phyloP scores from a whole-genome alignment of 2,797 vertebrate species.

The Chrosomus eos region DNA sequence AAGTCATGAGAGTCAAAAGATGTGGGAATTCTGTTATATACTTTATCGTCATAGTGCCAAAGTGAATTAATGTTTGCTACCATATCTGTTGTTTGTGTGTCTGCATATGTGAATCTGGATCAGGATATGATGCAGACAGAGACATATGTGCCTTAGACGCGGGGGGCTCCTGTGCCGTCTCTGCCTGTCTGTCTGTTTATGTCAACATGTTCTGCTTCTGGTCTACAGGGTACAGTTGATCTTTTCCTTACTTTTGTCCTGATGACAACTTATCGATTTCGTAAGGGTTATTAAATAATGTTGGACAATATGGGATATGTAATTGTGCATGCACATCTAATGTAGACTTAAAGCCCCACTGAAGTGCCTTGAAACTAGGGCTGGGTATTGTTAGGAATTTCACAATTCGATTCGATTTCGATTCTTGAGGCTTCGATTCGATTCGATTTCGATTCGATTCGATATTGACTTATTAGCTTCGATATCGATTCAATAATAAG shows the following conservation, averaged over 20 bases:
- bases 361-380: no score
- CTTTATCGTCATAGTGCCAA: not conserved
- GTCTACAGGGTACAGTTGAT: not conserved
- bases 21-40: not conserved
- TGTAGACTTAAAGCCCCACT: not conserved
- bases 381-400: no score
- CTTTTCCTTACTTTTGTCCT: not conserved
- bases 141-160: slow-evolving; percentile 12
- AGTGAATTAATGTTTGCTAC: not conserved
- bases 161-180: not conserved
- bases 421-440: no score
- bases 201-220: not conserved
- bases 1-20: not conserved
- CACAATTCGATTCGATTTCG: no score
- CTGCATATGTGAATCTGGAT: not conserved
- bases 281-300: not conserved
- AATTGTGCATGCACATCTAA: not conserved
- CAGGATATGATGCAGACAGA: slow-evolving; percentile 8
- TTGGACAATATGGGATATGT: not conserved
- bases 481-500: no score
- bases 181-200: not conserved
- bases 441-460: no score
- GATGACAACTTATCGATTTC: not conserved
- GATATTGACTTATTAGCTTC: no score
- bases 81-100: not conserved